Evolutionary conservation across 2,888 invertebrate genomes (phyloP).

Genomic region (Piscicola geometra): DNA sequence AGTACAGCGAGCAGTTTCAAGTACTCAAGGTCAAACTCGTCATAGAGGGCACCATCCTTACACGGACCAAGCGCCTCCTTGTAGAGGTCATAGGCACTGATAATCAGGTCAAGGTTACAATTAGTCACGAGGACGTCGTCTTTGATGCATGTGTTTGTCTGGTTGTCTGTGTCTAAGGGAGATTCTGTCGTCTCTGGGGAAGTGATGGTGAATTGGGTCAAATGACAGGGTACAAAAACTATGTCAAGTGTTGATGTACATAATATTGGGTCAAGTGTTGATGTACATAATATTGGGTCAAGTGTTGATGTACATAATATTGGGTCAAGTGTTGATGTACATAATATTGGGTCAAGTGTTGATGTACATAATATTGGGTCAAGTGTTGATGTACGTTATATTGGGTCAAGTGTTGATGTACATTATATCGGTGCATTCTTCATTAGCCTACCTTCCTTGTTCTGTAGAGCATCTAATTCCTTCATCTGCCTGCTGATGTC

Average conservation of each 20-base stretch:
- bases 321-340: no score
- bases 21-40: not conserved
- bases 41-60: not conserved
- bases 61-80: not conserved
- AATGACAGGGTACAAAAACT: no score
- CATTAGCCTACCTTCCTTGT: slow-evolving; percentile 15
- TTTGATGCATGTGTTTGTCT: slow-evolving; percentile 10
- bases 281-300: no score
- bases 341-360: no score
- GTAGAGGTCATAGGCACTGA: not conserved
- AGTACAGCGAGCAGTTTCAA: not conserved
- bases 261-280: no score
- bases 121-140: not conserved
- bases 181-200: not conserved
- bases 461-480: not conserved
- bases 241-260: no score
- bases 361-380: no score
- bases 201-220: no score
- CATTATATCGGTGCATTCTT: no score
- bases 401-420: no score
- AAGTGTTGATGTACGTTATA: no score
- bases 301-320: no score
- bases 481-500: not conserved
- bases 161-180: slow-evolving; percentile 14
- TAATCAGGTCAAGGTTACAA: not conserved